Conservation (phyloP, 1,140 invertebrate species). For the Heliothis virescens region DNA sequence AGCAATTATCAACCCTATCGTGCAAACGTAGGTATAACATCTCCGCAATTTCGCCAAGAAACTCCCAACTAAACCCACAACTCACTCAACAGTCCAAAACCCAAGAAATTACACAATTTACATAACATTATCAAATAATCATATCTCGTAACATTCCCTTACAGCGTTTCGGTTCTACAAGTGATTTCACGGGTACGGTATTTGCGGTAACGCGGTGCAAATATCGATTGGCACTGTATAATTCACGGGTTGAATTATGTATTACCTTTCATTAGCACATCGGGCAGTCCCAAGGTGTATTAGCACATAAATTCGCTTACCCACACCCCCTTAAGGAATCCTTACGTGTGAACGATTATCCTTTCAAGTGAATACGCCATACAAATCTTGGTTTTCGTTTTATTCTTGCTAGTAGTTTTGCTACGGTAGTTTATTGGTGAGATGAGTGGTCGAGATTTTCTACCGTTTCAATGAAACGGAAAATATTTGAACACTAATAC, state of each 20-base stretch:
- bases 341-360: slow-evolving; percentile 81
- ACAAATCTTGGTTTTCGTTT: slow-evolving; percentile 50
- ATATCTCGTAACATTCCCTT: slow-evolving; percentile 28
- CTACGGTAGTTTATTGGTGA: neutral
- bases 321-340: slow-evolving; percentile 76
- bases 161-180: slow-evolving; percentile 61
- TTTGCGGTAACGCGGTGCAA: slow-evolving; percentile 82
- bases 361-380: slow-evolving; percentile 59
- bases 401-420: slow-evolving; percentile 28
- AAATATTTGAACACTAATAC: too few species aligned
- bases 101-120: slow-evolving; percentile 41
- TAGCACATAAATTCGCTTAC: slow-evolving; percentile 84
- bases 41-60: neutral
- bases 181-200: slow-evolving; percentile 70
- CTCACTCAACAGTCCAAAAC: slow-evolving; percentile 7
- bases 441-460: neutral
- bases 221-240: slow-evolving; percentile 86
- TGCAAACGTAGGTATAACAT: neutral
- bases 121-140: slow-evolving; percentile 46
- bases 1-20: neutral
- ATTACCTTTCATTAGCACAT: slow-evolving; percentile 86
- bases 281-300: slow-evolving; percentile 81
- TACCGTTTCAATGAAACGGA: too few species aligned
- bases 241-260: slow-evolving; percentile 85
- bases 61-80: slow-evolving; percentile 15